Conservation (phyloP, 53 echinoderm and acorn worm genomes). For the Henricia sp. region DNA sequence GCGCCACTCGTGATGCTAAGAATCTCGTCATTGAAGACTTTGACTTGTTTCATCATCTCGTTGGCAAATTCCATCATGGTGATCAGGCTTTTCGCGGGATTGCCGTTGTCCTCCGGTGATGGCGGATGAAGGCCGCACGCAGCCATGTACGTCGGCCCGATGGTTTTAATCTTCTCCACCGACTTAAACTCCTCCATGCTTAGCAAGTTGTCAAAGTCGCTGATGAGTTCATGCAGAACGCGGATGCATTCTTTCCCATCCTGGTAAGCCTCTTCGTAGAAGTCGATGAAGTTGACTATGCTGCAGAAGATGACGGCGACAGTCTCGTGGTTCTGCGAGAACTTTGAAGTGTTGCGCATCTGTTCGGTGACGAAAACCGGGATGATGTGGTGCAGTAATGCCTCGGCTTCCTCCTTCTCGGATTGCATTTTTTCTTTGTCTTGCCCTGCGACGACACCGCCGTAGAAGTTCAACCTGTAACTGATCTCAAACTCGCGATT, state of each 20-base stretch:
- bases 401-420: slow-evolving; percentile 88
- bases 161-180: slow-evolving; percentile 99
- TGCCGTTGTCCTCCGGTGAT: slow-evolving; percentile 43
- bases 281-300: slow-evolving; percentile 99
- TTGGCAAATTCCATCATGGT: slow-evolving; percentile 89
- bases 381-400: slow-evolving; percentile 90
- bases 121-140: slow-evolving; percentile 92
- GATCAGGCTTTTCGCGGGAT: slow-evolving; percentile 53
- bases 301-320: slow-evolving; percentile 98
- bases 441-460: slow-evolving; percentile 82
- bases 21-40: slow-evolving; percentile 86
- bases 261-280: slow-evolving; percentile 91
- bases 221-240: slow-evolving; percentile 93
- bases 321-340: slow-evolving; percentile 92
- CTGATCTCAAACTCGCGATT: slow-evolving; percentile 97
- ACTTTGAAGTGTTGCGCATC: slow-evolving; percentile 80
- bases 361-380: slow-evolving; percentile 90
- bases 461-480: slow-evolving; percentile 93
- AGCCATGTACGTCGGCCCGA: slow-evolving; percentile 99
- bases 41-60: slow-evolving; percentile 83
- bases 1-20: slow-evolving; percentile 94
- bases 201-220: slow-evolving; percentile 96
- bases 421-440: slow-evolving; percentile 89
- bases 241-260: slow-evolving; percentile 96
- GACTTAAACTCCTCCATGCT: slow-evolving; percentile 64